Evolutionary conservation across 2,888 invertebrate genomes (phyloP), one percentile per base, ranked within the genome.

Genomic region (Luperina nickerlii): DNA sequence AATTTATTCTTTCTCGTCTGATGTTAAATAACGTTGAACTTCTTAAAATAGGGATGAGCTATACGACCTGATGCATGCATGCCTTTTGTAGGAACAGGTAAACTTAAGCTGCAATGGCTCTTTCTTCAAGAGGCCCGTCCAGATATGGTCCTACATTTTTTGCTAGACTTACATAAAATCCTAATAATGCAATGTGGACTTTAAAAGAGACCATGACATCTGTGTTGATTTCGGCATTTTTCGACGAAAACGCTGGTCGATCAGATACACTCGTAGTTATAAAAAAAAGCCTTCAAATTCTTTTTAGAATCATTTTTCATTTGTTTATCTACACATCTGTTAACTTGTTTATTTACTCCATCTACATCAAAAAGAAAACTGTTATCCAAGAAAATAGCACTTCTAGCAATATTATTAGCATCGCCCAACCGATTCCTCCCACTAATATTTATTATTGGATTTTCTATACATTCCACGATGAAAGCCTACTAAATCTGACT

Each of bases 391-490:
- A 38, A 66, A 66, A 65, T 71, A 79, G 42, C 79, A 48, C 77
- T 62, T 84, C 87, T 27, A 79, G 81, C 48, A 76, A 76, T 66
- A 82, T 74, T 75, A 68, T 82, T 67, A 74, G 42, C 66, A 74
- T 71, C 74, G 67, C 71, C 45, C 75, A 74, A 82, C 77, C 85
- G 82, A 87, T 89, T 86, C 81, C 76, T 85, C 80, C 75, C 80
- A 84, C 90, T 90, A 90, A 91, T 92, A 92, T 92, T 92, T 93
- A 93, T 92, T 92, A 93, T 93, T 91, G 88, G 91, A 91, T 93
- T 91, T 87, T 85, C 82, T 84, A 80, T 78, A 90, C 89, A 91
- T 91, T 90, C 88, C 88, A 82, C 88, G 84, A 88, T 81, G 87
- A 90, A 88, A 90, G 89, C 91, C 91, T 92, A 90, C 91, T 92